Evolutionary conservation across 2,113 vertebrate genomes (phyloP).

Genomic region (Charadrius vociferus): DNA sequence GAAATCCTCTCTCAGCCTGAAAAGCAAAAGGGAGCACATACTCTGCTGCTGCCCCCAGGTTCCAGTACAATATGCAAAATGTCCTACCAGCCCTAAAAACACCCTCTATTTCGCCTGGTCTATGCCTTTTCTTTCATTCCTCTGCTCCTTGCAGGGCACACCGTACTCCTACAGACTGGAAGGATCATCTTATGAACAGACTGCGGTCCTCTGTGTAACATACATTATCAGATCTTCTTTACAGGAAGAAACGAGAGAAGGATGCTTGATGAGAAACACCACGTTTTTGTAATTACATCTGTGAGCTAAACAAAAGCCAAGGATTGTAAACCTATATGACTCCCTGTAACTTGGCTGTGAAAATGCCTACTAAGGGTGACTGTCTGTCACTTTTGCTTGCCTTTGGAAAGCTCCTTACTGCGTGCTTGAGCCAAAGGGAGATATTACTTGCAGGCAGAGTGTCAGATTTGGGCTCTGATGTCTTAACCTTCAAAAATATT

Average conservation of each 20-base stretch:
- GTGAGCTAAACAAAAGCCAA: not conserved
- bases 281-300: not conserved
- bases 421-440: not conserved
- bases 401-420: not conserved
- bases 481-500: slow-evolving; percentile 29
- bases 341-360: not conserved
- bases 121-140: not conserved
- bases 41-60: not conserved
- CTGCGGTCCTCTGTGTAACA: not conserved
- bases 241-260: not conserved
- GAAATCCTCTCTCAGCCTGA: not conserved
- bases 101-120: not conserved
- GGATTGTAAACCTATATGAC: not conserved
- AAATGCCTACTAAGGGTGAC: not conserved
- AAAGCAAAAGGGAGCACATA: not conserved
- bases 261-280: not conserved
- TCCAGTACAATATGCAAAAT: not conserved
- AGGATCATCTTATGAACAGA: not conserved
- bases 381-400: not conserved
- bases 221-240: rapidly evolving
- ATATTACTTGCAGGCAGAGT: not conserved
- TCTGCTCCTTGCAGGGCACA: not conserved
- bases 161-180: not conserved
- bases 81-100: not conserved
- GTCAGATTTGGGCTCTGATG: not conserved